A percentile compares a stretch with the other conserved stretches of the same genome.
Evolutionary conservation across 2,113 vertebrate genomes (phyloP).

Genomic region (Cygnus atratus): DNA sequence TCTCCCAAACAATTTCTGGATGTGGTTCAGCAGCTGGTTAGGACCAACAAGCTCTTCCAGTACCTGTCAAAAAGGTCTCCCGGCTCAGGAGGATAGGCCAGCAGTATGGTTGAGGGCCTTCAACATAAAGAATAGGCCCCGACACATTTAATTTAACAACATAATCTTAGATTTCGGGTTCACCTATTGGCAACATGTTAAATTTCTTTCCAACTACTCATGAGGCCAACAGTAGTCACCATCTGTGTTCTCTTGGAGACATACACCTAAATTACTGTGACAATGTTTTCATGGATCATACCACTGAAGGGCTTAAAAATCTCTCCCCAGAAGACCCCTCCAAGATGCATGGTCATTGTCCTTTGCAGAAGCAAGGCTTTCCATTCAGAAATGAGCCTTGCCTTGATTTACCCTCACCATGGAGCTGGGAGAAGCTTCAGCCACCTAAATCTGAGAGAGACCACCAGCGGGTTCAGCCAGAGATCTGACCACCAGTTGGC

Average conservation of each 20-base stretch:
- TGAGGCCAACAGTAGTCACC: background rate
- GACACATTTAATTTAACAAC: background rate
- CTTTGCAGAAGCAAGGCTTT: background rate
- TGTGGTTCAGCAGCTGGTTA: background rate
- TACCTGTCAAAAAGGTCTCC: background rate
- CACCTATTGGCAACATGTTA: background rate
- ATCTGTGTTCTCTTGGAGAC: background rate
- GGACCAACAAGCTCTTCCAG: background rate
- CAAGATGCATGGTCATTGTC: background rate
- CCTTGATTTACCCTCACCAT: accelerated
- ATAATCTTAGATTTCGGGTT: background rate
- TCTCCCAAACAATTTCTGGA: background rate
- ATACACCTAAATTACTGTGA: background rate
- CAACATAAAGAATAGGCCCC: background rate
- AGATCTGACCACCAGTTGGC: background rate
- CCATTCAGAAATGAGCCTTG: background rate
- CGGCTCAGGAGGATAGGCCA: background rate
- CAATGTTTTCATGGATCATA: background rate
- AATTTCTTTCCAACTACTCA: background rate
- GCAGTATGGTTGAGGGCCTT: background rate
- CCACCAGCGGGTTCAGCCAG: background rate
- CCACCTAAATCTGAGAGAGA: background rate
- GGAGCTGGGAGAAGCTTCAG: background rate
- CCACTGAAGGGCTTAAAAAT: background rate
- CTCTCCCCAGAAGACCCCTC: background rate